These are phyloP conservation scores for Tolmerus cingulatus DNA, from an alignment of 2,888 invertebrate species.

Conservation along the genomic window DNA sequence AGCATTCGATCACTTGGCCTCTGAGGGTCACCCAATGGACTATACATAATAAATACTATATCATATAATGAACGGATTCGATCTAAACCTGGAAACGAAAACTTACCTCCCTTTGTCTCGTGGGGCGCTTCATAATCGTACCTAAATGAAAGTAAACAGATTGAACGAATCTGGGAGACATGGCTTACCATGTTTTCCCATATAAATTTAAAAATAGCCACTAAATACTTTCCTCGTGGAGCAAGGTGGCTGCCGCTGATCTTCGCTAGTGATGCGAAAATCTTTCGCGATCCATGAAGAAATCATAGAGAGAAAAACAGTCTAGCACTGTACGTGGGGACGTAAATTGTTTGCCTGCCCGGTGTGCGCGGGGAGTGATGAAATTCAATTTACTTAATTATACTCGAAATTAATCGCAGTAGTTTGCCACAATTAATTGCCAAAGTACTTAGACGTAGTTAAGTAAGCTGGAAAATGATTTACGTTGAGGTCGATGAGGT, in stretches of 20 bases:
- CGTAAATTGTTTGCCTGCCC: constrained; percentile 25
- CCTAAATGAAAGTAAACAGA: neutral
- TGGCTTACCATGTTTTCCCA: neutral
- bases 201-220: constrained; percentile 21
- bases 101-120: neutral
- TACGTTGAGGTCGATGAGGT: constrained; percentile 10
- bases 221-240: neutral
- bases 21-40: neutral
- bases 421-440: neutral
- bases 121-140: neutral
- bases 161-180: neutral
- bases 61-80: neutral
- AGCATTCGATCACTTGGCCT: neutral
- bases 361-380: neutral
- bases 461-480: constrained; percentile 9
- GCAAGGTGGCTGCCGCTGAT: neutral
- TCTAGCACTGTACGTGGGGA: neutral
- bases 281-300: neutral
- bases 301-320: neutral
- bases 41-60: neutral
- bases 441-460: neutral
- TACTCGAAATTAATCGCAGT: neutral
- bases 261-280: neutral
- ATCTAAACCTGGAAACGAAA: neutral
- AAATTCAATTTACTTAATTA: constrained; percentile 15